phyloP scores from a whole-genome alignment of 2,113 vertebrate genomes.

The Ochotona princeps region DNA sequence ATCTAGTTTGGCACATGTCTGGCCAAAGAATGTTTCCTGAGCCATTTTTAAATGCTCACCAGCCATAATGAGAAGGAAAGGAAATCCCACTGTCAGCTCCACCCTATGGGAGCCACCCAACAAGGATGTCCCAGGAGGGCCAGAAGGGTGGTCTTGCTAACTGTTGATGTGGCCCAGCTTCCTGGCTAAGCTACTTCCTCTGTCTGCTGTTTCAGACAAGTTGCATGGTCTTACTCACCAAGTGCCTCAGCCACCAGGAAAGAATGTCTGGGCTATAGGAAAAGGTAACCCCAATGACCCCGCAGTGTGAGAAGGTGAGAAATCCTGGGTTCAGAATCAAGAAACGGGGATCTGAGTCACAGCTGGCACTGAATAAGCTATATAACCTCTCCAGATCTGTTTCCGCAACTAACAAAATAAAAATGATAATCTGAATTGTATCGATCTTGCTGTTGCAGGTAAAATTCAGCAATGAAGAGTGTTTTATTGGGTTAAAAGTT shows the following conservation, averaged over 20 bases:
- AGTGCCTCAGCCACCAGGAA: constrained; percentile 39
- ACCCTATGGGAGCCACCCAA: constrained; percentile 26
- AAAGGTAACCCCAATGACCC: background rate
- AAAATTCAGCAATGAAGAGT: background rate
- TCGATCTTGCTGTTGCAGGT: background rate
- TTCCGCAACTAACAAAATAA: background rate
- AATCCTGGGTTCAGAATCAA: background rate
- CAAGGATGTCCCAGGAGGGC: constrained; percentile 9
- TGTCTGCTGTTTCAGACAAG: constrained; percentile 4
- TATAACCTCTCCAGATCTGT: background rate
- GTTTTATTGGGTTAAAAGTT: background rate
- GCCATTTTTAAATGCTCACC: constrained; percentile 34
- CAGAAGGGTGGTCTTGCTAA: background rate
- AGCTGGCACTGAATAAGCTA: background rate
- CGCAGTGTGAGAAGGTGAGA: accelerated
- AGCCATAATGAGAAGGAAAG: constrained; percentile 52
- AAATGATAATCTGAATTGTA: background rate
- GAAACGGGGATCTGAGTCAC: background rate
- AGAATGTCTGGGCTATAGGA: constrained; percentile 15
- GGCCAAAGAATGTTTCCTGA: constrained; percentile 21
- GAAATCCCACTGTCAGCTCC: constrained; percentile 51
- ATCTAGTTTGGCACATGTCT: constrained; percentile 14
- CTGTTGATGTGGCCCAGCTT: constrained; percentile 44
- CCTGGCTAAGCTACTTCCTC: constrained; percentile 63
- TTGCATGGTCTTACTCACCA: constrained; percentile 35